Evolutionary conservation across 2,888 invertebrate genomes (phyloP).

Genomic region (Lochmaea capreae): DNA sequence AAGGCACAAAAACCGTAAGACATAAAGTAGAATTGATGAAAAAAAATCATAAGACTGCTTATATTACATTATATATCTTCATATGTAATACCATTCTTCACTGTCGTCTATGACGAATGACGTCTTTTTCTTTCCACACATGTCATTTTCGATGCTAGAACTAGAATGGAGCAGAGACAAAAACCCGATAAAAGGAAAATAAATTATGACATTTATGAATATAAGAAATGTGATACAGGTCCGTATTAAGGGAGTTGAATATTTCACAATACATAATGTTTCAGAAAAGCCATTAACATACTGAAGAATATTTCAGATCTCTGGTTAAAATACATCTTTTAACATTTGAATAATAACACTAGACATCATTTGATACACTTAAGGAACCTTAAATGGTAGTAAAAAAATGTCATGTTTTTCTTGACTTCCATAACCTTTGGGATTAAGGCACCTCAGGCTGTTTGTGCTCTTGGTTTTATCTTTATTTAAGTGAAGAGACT

Average conservation of each 20-base stretch:
- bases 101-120: conserved; percentile 19
- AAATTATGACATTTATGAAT: conserved; percentile 34
- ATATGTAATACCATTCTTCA: conserved; percentile 10
- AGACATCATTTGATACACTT: too few relatives aligned
- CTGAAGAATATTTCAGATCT: too few relatives aligned
- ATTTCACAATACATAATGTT: too few relatives aligned
- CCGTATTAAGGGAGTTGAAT: neutral
- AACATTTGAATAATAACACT: too few relatives aligned
- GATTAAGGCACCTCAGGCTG: too few relatives aligned
- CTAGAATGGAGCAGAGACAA: conserved; percentile 23
- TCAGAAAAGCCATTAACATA: too few relatives aligned
- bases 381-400: too few relatives aligned
- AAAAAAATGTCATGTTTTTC: too few relatives aligned
- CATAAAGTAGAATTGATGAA: neutral
- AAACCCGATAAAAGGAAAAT: conserved; percentile 33
- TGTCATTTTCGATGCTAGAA: conserved; percentile 24
- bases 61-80: neutral
- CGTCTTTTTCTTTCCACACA: conserved; percentile 31
- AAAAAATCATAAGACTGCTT: conserved; percentile 1
- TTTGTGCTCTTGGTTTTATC: too few relatives aligned
- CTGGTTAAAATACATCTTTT: too few relatives aligned
- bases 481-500: too few relatives aligned
- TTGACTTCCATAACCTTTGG: too few relatives aligned
- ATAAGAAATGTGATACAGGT: neutral
- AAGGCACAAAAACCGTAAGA: neutral